Evolutionary conservation across 2,113 vertebrate species (phyloP).

Genomic region (Calyptommatus sinebrachiatus): DNA sequence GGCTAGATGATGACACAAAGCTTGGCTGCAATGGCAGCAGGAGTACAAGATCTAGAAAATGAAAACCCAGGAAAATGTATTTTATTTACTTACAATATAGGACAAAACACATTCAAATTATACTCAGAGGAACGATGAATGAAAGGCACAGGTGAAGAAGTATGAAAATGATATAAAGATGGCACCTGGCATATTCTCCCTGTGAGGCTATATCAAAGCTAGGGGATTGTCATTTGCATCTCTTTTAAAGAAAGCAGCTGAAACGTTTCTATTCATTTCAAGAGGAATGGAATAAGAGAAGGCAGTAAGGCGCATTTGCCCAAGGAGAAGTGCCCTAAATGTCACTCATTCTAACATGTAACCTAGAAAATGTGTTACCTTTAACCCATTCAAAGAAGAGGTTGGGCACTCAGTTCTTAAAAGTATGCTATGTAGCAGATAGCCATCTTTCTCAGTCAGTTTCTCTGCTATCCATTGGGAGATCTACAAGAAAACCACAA

Average conservation of each 20-base stretch:
- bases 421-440: conserved; percentile 59
- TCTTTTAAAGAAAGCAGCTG: background rate
- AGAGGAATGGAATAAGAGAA: background rate
- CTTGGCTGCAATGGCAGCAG: conserved; percentile 62
- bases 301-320: background rate
- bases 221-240: too few relatives aligned
- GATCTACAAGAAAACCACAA: conserved; percentile 51
- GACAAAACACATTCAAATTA: too few relatives aligned
- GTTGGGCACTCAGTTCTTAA: conserved; percentile 50
- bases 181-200: too few relatives aligned
- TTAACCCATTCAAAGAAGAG: conserved; percentile 64
- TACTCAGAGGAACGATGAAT: too few relatives aligned
- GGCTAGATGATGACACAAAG: conserved; percentile 63
- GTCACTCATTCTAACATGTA: background rate
- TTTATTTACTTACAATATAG: too few relatives aligned
- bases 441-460: conserved; percentile 53
- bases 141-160: too few relatives aligned
- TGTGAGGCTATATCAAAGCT: too few relatives aligned
- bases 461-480: conserved; percentile 58
- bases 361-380: conserved; percentile 61
- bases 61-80: background rate
- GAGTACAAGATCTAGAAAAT: conserved; percentile 69
- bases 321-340: background rate
- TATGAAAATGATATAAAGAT: too few relatives aligned
- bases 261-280: background rate